phyloP scores from a whole-genome alignment of 2,797 vertebrate genomes.

The Gymnodraco acuticeps region DNA sequence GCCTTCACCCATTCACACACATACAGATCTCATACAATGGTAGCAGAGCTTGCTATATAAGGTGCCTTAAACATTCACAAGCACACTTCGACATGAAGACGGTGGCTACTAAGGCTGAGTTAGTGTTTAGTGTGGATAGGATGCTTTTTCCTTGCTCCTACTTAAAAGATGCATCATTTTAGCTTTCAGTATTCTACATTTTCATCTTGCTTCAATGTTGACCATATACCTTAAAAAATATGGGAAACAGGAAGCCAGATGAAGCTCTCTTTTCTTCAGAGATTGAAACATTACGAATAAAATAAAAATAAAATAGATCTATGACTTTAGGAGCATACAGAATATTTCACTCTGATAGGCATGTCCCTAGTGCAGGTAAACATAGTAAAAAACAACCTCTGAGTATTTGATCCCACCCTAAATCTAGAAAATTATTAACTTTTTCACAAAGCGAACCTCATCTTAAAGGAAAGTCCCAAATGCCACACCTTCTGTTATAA shows the following conservation, averaged over 20 bases:
- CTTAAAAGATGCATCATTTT: background rate
- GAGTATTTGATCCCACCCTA: background rate
- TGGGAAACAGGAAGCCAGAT: background rate
- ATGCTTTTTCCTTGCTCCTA: background rate
- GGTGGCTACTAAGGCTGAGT: background rate
- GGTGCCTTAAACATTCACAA: no score
- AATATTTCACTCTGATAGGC: background rate
- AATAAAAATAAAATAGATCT: background rate
- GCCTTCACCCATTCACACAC: no score
- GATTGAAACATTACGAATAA: background rate
- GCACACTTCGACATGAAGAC: no score
- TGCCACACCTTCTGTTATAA: background rate
- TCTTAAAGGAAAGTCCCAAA: no score
- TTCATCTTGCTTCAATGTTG: background rate
- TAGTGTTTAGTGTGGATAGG: background rate
- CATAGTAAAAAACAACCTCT: background rate
- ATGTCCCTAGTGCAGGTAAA: background rate
- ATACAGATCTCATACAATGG: no score
- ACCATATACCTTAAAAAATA: background rate
- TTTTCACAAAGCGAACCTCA: background rate
- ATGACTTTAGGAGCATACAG: background rate
- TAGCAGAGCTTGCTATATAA: no score
- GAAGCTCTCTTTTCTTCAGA: background rate
- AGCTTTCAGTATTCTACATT: background rate
- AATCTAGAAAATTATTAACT: background rate